Base-by-base conservation (phyloP, 2,113 vertebrate genomes). In the Antechinus stuartii region DNA sequence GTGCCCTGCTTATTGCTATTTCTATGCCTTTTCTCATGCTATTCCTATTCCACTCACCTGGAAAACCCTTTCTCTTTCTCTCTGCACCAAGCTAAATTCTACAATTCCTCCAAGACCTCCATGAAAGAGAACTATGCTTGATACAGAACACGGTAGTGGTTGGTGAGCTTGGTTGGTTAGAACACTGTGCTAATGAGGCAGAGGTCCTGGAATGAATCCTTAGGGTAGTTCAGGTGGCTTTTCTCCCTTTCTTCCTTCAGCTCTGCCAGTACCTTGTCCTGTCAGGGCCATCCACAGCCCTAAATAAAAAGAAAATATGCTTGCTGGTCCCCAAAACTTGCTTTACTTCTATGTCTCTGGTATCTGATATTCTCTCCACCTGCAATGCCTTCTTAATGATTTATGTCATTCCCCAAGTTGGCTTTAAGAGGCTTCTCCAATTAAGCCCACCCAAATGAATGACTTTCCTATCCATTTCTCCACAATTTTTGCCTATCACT, bases 271-370 rank as follows among this genome's bases (percentile, higher is more conserved):
- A 68, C 27, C 12, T 68, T 68, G 57, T 27, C 26, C 56, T 57
- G 8, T 35, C 61, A 76, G 61, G 61, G 61, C 61, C 61, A 76
- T 19, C 61, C 12, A 76, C 30, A 76, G 35, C 61, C 61, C 61
- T 76, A 76, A 76, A n/a, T 76, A n/a, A 76, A 76, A 76, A 76
- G 61, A 76, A 76, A 76, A 76, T 76, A 76, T 76, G 61, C 35
- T 76, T 76, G 61, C 14, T 76, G 61, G 61, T 76, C 61, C 12
- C 61, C 61, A 61, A 61, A 61, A 61, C 27, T 11, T 30, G 56
- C 10, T 61, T 76, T 0, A 68, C 35, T 35, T n/a, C 61, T 68
- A 0, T 76, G 61, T 35, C 57, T n/a, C 16, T 76, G 14, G 5
- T 19, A 76, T 14, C 61, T 76, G 35, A 0, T 76, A 35, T 68